phyloP scores from a whole-genome alignment of 1,140 invertebrate species.

The Rhizoglyphus robini region DNA sequence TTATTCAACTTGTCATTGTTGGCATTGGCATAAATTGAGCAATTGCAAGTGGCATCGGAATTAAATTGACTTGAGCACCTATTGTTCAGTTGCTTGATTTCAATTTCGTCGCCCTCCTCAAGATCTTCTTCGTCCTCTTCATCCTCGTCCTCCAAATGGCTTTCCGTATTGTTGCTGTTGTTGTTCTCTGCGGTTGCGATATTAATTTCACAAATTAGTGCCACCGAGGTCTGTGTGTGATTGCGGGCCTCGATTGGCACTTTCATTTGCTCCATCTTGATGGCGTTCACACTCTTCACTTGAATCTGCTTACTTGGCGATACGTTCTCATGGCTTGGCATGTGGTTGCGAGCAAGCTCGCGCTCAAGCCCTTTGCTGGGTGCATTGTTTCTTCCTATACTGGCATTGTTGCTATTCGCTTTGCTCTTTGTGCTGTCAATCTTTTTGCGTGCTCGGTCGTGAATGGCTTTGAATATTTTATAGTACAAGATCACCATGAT shows the following conservation, averaged over 20 bases:
- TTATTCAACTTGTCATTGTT: constrained; percentile 1
- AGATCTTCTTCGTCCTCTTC: constrained; percentile 23
- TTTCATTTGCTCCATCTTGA: neutral
- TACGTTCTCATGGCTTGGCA: neutral
- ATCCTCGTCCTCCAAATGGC: constrained; percentile 25
- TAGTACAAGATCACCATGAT: constrained; percentile 98
- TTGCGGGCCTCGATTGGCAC: neutral
- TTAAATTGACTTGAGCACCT: constrained; percentile 7
- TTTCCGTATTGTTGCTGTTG: constrained; percentile 21
- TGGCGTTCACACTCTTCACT: neutral
- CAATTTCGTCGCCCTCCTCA: constrained; percentile 26
- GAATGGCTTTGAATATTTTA: constrained; percentile 84
- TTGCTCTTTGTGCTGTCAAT: constrained; percentile 13
- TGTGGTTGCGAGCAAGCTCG: neutral
- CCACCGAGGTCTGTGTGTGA: neutral
- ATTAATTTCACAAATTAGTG: neutral
- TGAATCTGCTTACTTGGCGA: neutral
- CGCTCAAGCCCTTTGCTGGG: neutral
- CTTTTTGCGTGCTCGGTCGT: constrained; percentile 65
- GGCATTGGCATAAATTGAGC: constrained; percentile 8
- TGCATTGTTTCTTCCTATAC: neutral
- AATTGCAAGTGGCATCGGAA: neutral
- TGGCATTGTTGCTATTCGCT: neutral
- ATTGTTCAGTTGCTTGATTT: neutral
- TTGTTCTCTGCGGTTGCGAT: neutral